These are phyloP conservation scores for Metaphire vulgaris DNA, from an alignment of 1,140 invertebrate species.

Conservation along the genomic window DNA sequence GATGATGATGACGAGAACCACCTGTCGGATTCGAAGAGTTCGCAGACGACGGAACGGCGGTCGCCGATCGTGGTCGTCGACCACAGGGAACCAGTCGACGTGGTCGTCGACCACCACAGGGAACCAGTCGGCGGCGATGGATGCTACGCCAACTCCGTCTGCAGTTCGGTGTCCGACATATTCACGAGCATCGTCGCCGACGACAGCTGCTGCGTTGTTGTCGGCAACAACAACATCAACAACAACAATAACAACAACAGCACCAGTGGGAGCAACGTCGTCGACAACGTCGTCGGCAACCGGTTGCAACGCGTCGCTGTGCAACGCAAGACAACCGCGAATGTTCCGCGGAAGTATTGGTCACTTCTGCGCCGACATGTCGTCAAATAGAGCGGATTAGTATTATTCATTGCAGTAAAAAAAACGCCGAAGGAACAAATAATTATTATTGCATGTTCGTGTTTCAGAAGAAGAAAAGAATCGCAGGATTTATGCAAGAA, in stretches of 20 bases:
- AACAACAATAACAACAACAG: no score
- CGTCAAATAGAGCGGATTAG: background rate
- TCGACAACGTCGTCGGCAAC: background rate
- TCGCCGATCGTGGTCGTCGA: background rate
- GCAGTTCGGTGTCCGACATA: background rate
- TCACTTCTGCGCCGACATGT: background rate
- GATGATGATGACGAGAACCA: background rate
- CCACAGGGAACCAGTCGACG: background rate
- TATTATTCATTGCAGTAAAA: background rate
- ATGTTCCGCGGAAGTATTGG: background rate
- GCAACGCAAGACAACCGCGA: background rate
- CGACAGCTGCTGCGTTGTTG: no score
- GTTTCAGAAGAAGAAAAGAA: background rate
- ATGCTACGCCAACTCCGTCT: background rate
- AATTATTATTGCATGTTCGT: background rate
- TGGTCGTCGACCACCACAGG: background rate
- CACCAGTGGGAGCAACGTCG: no score
- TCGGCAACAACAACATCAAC: no score
- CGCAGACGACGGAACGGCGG: no score
- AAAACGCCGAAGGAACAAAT: background rate
- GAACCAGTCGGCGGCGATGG: background rate
- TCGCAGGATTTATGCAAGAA: background rate
- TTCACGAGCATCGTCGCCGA: background rate
- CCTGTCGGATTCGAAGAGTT: background rate
- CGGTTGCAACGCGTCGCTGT: background rate